Base-by-base conservation (phyloP, 2,888 invertebrate species). In the Cerceris ruficornis region DNA sequence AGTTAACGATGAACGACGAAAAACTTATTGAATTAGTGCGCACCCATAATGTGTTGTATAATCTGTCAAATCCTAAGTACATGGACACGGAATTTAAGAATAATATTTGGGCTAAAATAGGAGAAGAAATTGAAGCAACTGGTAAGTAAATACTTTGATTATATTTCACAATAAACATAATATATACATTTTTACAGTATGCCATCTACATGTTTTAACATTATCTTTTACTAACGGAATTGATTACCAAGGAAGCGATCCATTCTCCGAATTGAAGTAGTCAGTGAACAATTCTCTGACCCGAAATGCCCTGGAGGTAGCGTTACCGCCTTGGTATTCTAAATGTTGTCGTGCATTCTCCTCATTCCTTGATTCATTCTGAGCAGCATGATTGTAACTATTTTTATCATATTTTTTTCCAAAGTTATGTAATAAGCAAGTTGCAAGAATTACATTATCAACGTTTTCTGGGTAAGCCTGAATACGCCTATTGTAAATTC, bases 401-500 rank as follows among this genome's bases (percentile, higher is more conserved):
- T 49, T 62, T 62, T 14, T 8, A 43, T 43, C 46, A 11, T 15
- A 54, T 65, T 65, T 50, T 54, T 15, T 15, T 13, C 58, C 15
- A 50, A 55, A 68, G 43, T 68, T 68, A 49, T 68, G 67, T 43
- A 67, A 49, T 66, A 67, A 28, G 28, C 57, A 67, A 11, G 66
- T 67, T 43, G 66, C 49, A 13, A 55, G 14, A 41, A 52, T 52
- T 28, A 54, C 49, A 28, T 50, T 50, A 52, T 66, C 66, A 54
- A 42, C 43, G 50, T 55, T 15, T 14, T 68, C 50, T 14, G 68
- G 68, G 8, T 46, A 55, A 13, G 43, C 41, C 28, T 58, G 54
- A 39, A 59, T 14, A 15, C 50, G 58, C n/a, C 46, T 55, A 58
- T 59, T 46, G 17, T 68, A 68, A 41, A 68, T 14, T 50, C 55